phyloP scores from a whole-genome alignment of 2,888 invertebrate genomes.

The Peribatodes rhomboidaria region DNA sequence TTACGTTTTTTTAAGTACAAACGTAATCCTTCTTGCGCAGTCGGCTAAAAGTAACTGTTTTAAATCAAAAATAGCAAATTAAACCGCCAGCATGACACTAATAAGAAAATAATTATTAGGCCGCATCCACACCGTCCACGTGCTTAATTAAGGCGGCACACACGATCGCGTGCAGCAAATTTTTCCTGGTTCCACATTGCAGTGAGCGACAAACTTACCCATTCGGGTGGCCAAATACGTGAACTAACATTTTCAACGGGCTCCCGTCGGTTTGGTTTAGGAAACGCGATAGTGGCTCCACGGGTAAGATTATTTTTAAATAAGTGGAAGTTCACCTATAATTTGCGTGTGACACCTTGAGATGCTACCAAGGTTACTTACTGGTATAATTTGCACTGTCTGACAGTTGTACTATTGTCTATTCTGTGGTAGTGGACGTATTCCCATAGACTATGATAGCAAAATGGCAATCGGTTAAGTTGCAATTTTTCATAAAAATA shows the following conservation, averaged over 20 bases:
- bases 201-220: too few species aligned
- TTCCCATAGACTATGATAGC: too few species aligned
- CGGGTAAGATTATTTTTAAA: background rate
- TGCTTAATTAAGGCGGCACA: slow-evolving; percentile 5
- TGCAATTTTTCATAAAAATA: too few species aligned
- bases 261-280: background rate
- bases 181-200: background rate
- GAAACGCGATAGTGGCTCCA: background rate
- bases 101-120: background rate
- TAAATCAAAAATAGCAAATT: background rate
- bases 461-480: too few species aligned
- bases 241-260: background rate
- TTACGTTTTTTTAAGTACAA: too few species aligned
- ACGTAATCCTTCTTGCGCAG: too few species aligned
- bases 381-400: slow-evolving; percentile 20
- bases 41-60: too few species aligned
- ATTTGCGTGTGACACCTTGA: slow-evolving; percentile 18
- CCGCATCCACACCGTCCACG: background rate
- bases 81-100: background rate
- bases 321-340: too few species aligned
- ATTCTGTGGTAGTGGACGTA: background rate
- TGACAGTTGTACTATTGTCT: background rate
- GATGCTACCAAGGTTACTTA: slow-evolving; percentile 20
- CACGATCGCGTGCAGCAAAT: slow-evolving; percentile 9
- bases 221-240: background rate